A percentile compares a stretch with the other conserved stretches of the same genome.
phyloP scores from a whole-genome alignment of 2,888 invertebrate species.

The Hyles lineata region DNA sequence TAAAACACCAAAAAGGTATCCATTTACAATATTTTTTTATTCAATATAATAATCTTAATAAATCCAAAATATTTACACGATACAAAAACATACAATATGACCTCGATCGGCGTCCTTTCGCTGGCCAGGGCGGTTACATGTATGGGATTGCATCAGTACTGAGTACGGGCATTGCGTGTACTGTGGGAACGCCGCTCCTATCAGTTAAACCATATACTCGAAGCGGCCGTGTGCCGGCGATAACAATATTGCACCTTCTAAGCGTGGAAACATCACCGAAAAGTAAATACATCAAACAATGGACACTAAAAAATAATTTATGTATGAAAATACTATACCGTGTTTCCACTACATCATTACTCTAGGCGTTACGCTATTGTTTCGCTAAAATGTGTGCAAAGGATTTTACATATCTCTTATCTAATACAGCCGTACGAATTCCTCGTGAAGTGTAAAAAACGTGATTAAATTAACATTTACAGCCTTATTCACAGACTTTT shows the following conservation, averaged over 20 bases:
- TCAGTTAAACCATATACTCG: conserved; percentile 23
- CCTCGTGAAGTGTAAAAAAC: background rate
- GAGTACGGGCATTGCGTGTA: conserved; percentile 2
- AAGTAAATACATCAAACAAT: conserved; percentile 20
- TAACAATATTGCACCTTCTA: conserved; percentile 33
- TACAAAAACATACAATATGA: conserved; percentile 84
- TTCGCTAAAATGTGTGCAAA: conserved; percentile 16
- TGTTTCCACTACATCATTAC: conserved; percentile 35
- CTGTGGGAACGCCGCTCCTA: conserved; percentile 12
- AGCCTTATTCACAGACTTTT: too few relatives aligned
- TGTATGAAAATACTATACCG: conserved; percentile 39
- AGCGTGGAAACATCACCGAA: conserved; percentile 36
- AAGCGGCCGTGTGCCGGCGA: conserved; percentile 30
- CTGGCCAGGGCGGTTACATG: conserved; percentile 50
- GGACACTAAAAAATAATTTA: conserved; percentile 6
- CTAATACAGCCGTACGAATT: conserved; percentile 3
- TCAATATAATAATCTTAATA: conserved; percentile 86
- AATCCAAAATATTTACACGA: conserved; percentile 85
- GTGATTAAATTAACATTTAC: conserved; percentile 3
- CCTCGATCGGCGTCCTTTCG: conserved; percentile 72
- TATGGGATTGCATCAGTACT: conserved; percentile 41
- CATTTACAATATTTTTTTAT: conserved; percentile 85
- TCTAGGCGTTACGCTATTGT: conserved; percentile 34
- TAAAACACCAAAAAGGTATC: conserved; percentile 56
- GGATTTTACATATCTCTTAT: conserved; percentile 8